Evolutionary conservation across 2,888 invertebrate genomes (phyloP), one percentile per base, ranked within the genome.

Genomic region (Abscondita cerata): DNA sequence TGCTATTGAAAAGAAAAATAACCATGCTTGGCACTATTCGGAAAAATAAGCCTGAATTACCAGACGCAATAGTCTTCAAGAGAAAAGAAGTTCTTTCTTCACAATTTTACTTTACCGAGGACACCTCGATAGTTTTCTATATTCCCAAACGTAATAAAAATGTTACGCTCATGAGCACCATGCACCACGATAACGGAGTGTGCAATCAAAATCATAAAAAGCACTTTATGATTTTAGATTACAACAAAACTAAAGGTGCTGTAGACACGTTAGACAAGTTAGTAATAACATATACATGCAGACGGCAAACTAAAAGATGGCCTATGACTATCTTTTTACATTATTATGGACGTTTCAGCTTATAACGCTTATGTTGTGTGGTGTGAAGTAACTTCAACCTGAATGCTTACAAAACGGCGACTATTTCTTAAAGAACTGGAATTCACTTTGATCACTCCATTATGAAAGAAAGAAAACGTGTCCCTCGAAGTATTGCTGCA

Each of bases 211-310:
- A 41, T 3, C 41, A 41, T 41, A 11, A 13, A 8, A 41, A 41
- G 15, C 16, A 2, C 15, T 2, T 4, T 3, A 41, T 41, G 9
- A 41, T 41, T 13, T 13, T 41, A 4, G 16, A 41, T 9, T 41
- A 41, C 16, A 41, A 41, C 9, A 41, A 41, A 41, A 41, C 41
- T 13, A 41, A 41, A n/a, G n/a, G n/a, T n/a, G n/a, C n/a, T n/a
- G n/a, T n/a, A n/a, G n/a, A n/a, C n/a, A n/a, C n/a, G n/a, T n/a
- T n/a, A n/a, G n/a, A n/a, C n/a, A n/a, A n/a, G n/a, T n/a, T n/a
- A n/a, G n/a, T n/a, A n/a, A n/a, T n/a, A n/a, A n/a, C n/a, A n/a
- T n/a, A n/a, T n/a, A n/a, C n/a, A n/a, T n/a, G n/a, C n/a, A n/a
- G n/a, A n/a, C n/a, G n/a, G n/a, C n/a, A n/a, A n/a, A n/a, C n/a